Evolutionary conservation across 2,888 invertebrate species (phyloP).

Genomic region (Camptogramma bilineatum): DNA sequence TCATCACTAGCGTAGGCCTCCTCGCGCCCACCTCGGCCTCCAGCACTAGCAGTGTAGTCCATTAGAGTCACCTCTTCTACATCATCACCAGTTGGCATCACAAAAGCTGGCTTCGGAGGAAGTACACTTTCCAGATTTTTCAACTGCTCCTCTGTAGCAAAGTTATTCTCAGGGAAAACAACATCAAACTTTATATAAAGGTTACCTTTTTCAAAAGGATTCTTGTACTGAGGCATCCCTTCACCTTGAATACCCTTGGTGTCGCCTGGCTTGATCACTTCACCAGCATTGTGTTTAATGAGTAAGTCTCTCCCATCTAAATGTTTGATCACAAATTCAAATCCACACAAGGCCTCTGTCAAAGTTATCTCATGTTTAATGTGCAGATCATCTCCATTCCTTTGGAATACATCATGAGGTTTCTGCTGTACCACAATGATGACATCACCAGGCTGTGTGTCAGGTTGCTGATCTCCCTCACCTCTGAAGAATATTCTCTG

Average conservation of each 20-base stretch:
- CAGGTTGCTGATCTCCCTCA: conserved; percentile 96
- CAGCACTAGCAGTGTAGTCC: conserved; percentile 89
- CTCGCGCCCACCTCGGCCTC: conserved; percentile 82
- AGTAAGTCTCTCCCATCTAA: conserved; percentile 94
- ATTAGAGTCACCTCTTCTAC: conserved; percentile 94
- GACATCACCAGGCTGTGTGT: conserved; percentile 94
- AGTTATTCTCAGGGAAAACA: conserved; percentile 93
- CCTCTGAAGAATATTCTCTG: conserved; percentile 94
- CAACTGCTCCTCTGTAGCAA: conserved; percentile 88
- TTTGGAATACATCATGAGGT: conserved; percentile 91
- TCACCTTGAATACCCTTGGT: conserved; percentile 92
- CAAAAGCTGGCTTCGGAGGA: conserved; percentile 89
- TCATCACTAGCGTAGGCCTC: conserved; percentile 91
- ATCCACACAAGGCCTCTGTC: conserved; percentile 96
- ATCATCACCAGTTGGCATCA: conserved; percentile 91
- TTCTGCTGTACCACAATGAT: conserved; percentile 94
- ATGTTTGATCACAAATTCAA: conserved; percentile 93
- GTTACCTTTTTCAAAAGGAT: conserved; percentile 94
- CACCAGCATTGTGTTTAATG: conserved; percentile 91
- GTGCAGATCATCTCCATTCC: conserved; percentile 90
- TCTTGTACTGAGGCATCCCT: conserved; percentile 95
- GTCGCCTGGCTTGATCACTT: conserved; percentile 93
- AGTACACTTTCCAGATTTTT: conserved; percentile 90
- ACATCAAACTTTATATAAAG: conserved; percentile 94
- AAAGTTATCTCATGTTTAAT: conserved; percentile 91